Evolutionary conservation across 2,113 vertebrate species (phyloP).

Genomic region (Gobio gobio): DNA sequence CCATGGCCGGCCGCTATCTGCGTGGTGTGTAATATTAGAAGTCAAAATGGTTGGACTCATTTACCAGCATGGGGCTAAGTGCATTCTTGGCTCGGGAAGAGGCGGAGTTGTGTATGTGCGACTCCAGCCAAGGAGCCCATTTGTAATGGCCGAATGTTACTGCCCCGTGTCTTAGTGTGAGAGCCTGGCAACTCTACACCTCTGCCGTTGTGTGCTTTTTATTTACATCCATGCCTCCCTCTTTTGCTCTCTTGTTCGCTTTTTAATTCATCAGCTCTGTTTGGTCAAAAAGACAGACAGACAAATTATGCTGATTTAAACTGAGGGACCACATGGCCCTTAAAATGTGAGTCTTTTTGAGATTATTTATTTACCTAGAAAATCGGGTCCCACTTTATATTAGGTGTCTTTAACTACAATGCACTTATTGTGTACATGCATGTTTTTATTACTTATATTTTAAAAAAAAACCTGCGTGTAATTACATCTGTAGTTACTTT

Average conservation of each 20-base stretch:
- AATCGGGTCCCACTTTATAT: too few relatives aligned
- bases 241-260: not conserved
- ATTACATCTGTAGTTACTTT: too few relatives aligned
- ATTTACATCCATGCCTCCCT: constrained; percentile 19
- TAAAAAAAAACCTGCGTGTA: too few relatives aligned
- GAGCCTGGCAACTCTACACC: constrained; percentile 84
- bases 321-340: not conserved
- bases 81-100: constrained; percentile 91
- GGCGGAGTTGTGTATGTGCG: constrained; percentile 78
- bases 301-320: not conserved
- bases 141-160: constrained; percentile 87
- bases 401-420: too few relatives aligned
- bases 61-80: constrained; percentile 90
- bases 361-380: not conserved
- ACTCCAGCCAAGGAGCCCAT: constrained; percentile 91
- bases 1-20: constrained; percentile 74
- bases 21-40: constrained; percentile 81
- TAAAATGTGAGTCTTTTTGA: not conserved
- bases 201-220: constrained; percentile 67
- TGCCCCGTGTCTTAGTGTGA: constrained; percentile 80
- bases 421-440: too few relatives aligned
- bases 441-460: too few relatives aligned
- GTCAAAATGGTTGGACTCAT: constrained; percentile 90
- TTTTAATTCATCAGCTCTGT: constrained; percentile 81
- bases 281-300: constrained; percentile 15